A percentile compares a stretch with the other conserved stretches of the same genome.
These are phyloP conservation scores for Sympetrum striolatum DNA, from an alignment of 2,888 invertebrate genomes.

Conservation along the genomic window DNA sequence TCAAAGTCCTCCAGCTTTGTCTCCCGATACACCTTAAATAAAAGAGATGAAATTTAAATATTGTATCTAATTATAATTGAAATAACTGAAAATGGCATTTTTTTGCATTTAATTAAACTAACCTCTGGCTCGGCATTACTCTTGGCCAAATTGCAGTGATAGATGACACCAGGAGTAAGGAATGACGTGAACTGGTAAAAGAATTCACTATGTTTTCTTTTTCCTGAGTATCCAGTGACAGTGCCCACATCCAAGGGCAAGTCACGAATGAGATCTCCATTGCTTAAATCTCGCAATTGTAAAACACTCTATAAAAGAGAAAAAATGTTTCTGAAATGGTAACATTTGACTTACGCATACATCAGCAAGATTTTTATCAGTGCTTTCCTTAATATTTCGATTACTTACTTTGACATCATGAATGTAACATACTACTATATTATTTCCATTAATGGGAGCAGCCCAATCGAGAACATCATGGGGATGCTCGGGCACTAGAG, in stretches of 20 bases:
- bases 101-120: conserved; percentile 49
- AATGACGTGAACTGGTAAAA: conserved; percentile 96
- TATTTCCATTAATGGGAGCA: conserved; percentile 81
- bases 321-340: neutral
- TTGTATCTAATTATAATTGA: neutral
- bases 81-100: neutral
- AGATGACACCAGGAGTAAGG: conserved; percentile 87
- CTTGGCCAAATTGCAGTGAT: conserved; percentile 79
- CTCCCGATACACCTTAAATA: conserved; percentile 76
- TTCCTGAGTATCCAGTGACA: conserved; percentile 82
- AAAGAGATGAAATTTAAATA: conserved; percentile 29
- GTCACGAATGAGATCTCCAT: conserved; percentile 74
- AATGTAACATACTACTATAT: conserved; percentile 86
- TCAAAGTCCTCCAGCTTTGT: conserved; percentile 87
- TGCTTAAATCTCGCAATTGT: conserved; percentile 76
- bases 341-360: neutral
- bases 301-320: conserved; percentile 72
- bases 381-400: conserved; percentile 16
- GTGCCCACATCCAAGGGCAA: conserved; percentile 89
- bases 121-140: conserved; percentile 67
- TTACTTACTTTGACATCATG: conserved; percentile 87
- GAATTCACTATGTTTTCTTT: conserved; percentile 84
- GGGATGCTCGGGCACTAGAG: conserved; percentile 82
- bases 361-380: neutral
- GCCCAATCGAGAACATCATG: conserved; percentile 92